Conservation (phyloP, 2,888 invertebrate species). For the Cephus sareptanus region DNA sequence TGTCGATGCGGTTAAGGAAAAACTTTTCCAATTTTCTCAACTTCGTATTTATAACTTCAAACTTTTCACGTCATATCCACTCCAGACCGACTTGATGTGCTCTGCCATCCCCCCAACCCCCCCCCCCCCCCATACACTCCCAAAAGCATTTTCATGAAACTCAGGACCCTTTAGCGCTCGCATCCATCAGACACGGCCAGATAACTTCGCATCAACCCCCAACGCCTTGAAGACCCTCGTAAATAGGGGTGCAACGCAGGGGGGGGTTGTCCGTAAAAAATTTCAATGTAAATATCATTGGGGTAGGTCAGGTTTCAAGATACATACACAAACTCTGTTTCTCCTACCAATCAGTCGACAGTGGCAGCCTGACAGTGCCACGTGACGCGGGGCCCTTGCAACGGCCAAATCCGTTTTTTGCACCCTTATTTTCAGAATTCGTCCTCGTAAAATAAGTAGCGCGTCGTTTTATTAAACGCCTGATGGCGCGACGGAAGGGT, state of each 20-base stretch:
- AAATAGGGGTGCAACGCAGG: neutral
- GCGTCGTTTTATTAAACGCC: slow-evolving; percentile 36
- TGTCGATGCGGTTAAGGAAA: slow-evolving; percentile 19
- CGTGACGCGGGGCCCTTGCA: too few species aligned
- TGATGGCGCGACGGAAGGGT: slow-evolving; percentile 4
- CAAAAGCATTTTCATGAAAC: slow-evolving; percentile 5
- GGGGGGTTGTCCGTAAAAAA: too few species aligned
- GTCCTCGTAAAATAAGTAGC: slow-evolving; percentile 27
- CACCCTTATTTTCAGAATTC: slow-evolving; percentile 21
- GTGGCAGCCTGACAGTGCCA: neutral
- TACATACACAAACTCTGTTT: neutral
- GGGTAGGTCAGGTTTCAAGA: neutral
- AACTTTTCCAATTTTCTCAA: slow-evolving; percentile 55
- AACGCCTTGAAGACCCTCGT: neutral
- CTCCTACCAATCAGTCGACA: neutral
- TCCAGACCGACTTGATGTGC: slow-evolving; percentile 18
- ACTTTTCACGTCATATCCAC: slow-evolving; percentile 17
- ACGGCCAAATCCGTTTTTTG: slow-evolving; percentile 16
- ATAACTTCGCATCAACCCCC: neutral
- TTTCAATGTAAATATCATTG: neutral
- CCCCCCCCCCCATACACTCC: neutral
- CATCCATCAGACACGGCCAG: neutral
- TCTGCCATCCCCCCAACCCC: slow-evolving; percentile 23
- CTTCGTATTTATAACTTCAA: slow-evolving; percentile 52
- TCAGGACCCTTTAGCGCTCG: too few species aligned